A percentile compares a stretch with the other conserved stretches of the same genome.
Evolutionary conservation across 2,888 invertebrate genomes (phyloP).

Genomic region (Ophioninae sp.): DNA sequence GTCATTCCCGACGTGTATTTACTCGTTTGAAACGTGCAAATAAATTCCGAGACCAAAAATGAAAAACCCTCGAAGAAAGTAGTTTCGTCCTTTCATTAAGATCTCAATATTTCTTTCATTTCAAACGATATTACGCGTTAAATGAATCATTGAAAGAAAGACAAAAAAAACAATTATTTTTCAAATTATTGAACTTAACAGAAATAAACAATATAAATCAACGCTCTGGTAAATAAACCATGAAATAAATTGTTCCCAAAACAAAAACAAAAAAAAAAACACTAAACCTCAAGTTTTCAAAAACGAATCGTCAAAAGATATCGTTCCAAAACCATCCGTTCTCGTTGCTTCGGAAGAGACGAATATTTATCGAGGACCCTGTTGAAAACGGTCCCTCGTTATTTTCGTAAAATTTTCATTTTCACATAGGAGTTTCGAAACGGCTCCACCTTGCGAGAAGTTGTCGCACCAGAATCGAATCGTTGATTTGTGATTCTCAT

Average conservation of each 20-base stretch:
- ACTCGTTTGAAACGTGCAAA: background rate
- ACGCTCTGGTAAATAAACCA: too few relatives aligned
- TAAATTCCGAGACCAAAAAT: background rate
- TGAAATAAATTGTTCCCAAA: too few relatives aligned
- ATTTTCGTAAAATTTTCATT: background rate
- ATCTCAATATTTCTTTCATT: background rate
- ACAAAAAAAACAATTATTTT: background rate
- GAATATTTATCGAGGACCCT: background rate
- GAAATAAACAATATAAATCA: too few relatives aligned
- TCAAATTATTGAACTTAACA: background rate
- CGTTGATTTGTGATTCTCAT: constrained; percentile 1
- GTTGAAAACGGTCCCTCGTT: background rate
- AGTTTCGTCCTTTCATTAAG: background rate
- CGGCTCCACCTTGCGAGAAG: background rate
- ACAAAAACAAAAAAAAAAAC: too few relatives aligned
- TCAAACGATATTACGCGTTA: background rate
- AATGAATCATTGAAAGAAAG: background rate
- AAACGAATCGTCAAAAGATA: background rate
- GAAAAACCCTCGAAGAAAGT: background rate
- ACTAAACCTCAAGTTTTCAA: background rate
- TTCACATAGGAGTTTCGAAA: background rate
- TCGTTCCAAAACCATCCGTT: background rate
- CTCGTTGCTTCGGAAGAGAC: background rate
- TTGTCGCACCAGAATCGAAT: background rate
- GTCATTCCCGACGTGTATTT: background rate